These are phyloP conservation scores for Tachypleus tridentatus DNA, from an alignment of 1,140 invertebrate genomes.

Conservation along the genomic window DNA sequence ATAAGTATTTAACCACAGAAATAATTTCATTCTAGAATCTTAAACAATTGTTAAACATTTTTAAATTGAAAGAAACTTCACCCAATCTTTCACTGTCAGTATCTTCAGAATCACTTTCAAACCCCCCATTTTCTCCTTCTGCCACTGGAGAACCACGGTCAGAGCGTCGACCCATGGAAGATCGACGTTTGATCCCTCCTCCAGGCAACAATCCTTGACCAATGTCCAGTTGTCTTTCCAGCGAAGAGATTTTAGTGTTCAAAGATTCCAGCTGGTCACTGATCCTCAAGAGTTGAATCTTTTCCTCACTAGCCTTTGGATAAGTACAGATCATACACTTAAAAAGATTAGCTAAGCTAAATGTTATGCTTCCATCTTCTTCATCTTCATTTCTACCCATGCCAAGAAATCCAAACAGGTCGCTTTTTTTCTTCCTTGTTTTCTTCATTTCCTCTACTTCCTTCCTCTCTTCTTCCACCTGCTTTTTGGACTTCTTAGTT, in stretches of 20 bases:
- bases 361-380: slow-evolving; percentile 80
- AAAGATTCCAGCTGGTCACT: slow-evolving; percentile 70
- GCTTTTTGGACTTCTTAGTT: slow-evolving; percentile 91
- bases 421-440: slow-evolving; percentile 68
- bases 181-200: background rate
- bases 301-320: slow-evolving; percentile 71
- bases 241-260: slow-evolving; percentile 39
- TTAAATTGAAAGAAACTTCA: too few species aligned
- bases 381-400: slow-evolving; percentile 36
- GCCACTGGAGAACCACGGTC: slow-evolving; percentile 10
- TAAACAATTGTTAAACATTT: too few species aligned
- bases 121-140: slow-evolving; percentile 17
- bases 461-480: slow-evolving; percentile 51
- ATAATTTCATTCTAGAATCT: too few species aligned
- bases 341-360: slow-evolving; percentile 77
- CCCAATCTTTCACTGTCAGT: too few species aligned
- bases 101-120: slow-evolving; percentile 6
- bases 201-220: slow-evolving; percentile 7
- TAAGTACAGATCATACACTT: slow-evolving; percentile 83
- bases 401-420: slow-evolving; percentile 60
- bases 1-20: too few species aligned
- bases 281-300: slow-evolving; percentile 70
- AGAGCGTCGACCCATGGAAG: background rate
- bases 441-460: slow-evolving; percentile 57
- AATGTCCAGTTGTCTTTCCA: slow-evolving; percentile 16